Evolutionary conservation across 2,888 invertebrate genomes (phyloP), one percentile per base, ranked within the genome.

Genomic region (Oxytorus armatus): DNA sequence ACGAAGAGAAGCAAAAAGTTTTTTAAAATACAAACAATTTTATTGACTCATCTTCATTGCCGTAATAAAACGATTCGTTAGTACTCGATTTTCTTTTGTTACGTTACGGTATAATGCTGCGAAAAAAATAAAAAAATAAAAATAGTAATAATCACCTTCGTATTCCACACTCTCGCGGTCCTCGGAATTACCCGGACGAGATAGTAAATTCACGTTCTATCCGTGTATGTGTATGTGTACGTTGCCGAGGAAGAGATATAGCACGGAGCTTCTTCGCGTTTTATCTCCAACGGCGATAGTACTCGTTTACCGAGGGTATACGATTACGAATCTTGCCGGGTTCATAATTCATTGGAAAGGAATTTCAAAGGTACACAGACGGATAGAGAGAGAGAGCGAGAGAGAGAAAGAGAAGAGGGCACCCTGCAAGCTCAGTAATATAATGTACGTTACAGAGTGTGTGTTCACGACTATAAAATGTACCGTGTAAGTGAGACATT

Each of bases 281-380:
- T n/a, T 72, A 65, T 65, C 57, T 57, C 61, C 14, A 47, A 18
- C 11, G n/a, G 68, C 72, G 72, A 80, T 73, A 73, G 49, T 33
- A 47, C 72, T 68, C 73, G 77, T 68, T 77, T 77, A 69, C 68
- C 68, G 73, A 77, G 53, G 23, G 42, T 73, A n/a, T n/a, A 57
- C 80, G 80, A 80, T 80, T 80, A 80, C 77, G 77, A 77, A 80
- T 77, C 76, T 73, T 69, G 55, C 80, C 69, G 77, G 76, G 80
- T 77, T 73, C 61, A 80, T 80, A 80, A 80, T 77, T 80, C 80
- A 80, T 80, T 68, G 80, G 68, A 59, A 44, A 63, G 77, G 57
- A 63, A 73, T 80, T 73, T 47, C 69, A 49, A 63, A 59, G 77
- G 73, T 49, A 66, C 61, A 73, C 73, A 61, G 57, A n/a, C n/a